Conservation (phyloP, 2,113 vertebrate species). For the Craseonycteris thonglongyai region DNA sequence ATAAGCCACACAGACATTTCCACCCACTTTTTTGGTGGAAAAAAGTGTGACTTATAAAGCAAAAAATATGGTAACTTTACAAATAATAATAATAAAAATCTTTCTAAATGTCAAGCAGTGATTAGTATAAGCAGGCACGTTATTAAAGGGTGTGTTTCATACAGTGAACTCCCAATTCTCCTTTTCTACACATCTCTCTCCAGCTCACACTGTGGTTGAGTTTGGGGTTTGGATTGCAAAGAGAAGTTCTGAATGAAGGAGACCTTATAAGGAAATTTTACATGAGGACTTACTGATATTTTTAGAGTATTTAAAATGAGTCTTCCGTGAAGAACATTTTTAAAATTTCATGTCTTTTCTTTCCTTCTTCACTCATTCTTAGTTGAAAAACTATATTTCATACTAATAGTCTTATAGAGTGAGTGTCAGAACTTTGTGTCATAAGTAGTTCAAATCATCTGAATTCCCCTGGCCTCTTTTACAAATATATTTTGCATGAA, state of each 20-base stretch:
- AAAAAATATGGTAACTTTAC: too few relatives aligned
- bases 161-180: neutral
- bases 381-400: constrained; percentile 21
- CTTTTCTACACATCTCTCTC: neutral
- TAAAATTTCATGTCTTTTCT: constrained; percentile 45
- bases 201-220: neutral
- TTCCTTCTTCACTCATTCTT: constrained; percentile 41
- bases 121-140: neutral
- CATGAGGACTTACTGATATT: constrained; percentile 20
- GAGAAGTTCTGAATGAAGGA: neutral
- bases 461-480: neutral
- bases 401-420: neutral
- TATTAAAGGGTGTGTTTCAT: neutral
- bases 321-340: constrained; percentile 44
- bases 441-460: neutral
- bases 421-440: constrained; percentile 5
- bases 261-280: constrained; percentile 44
- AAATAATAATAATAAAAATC: neutral
- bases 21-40: too few relatives aligned
- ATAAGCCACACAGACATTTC: too few relatives aligned
- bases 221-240: neutral
- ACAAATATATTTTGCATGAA: constrained; percentile 30
- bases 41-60: too few relatives aligned
- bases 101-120: neutral
- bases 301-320: constrained; percentile 55